A percentile compares a stretch with the other conserved stretches of the same genome.
Conservation (phyloP, 2,113 vertebrate genomes). For the Coracopsis vasa region DNA sequence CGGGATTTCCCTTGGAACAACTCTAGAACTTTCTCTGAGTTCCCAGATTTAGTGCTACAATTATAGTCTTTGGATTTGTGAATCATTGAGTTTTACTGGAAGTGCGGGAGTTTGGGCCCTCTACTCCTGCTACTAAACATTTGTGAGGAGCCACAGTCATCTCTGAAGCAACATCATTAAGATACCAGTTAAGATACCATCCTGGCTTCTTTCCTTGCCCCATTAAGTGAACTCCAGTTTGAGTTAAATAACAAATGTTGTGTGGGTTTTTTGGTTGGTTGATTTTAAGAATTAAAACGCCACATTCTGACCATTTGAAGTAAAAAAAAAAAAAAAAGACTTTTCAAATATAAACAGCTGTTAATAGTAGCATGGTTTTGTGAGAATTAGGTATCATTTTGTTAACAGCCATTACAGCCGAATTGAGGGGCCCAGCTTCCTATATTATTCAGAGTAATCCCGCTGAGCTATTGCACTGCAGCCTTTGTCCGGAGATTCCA, state of each 20-base stretch:
- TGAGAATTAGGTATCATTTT: not conserved
- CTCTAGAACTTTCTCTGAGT: not conserved
- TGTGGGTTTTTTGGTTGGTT: not conserved
- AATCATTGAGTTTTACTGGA: not conserved
- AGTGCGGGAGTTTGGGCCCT: not conserved
- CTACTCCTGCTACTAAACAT: not conserved
- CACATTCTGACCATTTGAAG: not conserved
- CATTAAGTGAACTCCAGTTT: not conserved
- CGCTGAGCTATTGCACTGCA: not conserved
- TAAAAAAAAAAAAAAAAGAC: not conserved
- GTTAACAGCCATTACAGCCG: not conserved
- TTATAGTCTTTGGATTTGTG: not conserved
- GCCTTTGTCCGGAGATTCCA: not conserved
- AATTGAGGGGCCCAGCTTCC: not conserved
- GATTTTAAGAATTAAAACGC: not conserved
- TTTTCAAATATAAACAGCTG: not conserved
- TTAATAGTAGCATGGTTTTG: not conserved
- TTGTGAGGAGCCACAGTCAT: not conserved
- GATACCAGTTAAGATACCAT: not conserved
- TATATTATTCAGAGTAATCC: not conserved
- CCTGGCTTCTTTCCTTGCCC: not conserved
- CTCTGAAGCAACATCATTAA: not conserved
- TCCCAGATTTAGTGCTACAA: not conserved
- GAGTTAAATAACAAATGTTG: not conserved
- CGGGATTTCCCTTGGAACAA: not conserved